Base-by-base conservation (phyloP, 2,113 vertebrate genomes). In the Xiphophorus maculatus region DNA sequence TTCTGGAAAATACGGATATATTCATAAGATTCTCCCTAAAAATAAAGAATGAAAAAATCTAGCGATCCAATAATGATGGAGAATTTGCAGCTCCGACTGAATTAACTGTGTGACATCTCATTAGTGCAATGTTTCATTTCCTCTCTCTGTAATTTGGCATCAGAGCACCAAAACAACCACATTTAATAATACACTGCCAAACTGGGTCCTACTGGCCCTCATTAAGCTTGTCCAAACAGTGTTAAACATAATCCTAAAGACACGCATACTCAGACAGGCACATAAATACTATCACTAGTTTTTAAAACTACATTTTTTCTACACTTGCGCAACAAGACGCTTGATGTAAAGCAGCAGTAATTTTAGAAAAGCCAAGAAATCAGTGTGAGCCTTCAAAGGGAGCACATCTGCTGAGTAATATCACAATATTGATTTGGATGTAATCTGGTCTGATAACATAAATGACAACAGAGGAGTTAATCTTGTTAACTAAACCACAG, bases 201-300 rank as follows among this genome's bases (percentile, higher is more conserved):
- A 68, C 62, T 72, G 77, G 68, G 88, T 89, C 42, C 84, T 80
- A 30, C 78, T 75, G 65, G 42, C 84, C 74, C 74, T 83, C 63
- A 90, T 89, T 93, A 80, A 89, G 71, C 70, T 67, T 77, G 90
- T 93, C 84, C 37, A 89, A 92, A 87, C 85, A 91, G 8, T 66
- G 84, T 63, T 70, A 74, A 54, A 83, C 66, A 79, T 75, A 79
- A 80, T 72, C 29, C 7, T 40, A 71, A 30, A 66, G 30, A 76
- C 40, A 69, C 19, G 1, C 40, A 63, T 10, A 70, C 51, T 22
- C 33, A 68, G 40, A 63, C 32, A 76, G 17, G 11, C 74, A 67
- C 51, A 71, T 12, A 81, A 40, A 69, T 61, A 15, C 19, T 73
- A 44, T 28, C 54, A 74, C 75, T 32, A 14, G 60, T 64, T 66